Base-by-base conservation (phyloP, 2,888 invertebrate genomes). In the Anorthoa munda region DNA sequence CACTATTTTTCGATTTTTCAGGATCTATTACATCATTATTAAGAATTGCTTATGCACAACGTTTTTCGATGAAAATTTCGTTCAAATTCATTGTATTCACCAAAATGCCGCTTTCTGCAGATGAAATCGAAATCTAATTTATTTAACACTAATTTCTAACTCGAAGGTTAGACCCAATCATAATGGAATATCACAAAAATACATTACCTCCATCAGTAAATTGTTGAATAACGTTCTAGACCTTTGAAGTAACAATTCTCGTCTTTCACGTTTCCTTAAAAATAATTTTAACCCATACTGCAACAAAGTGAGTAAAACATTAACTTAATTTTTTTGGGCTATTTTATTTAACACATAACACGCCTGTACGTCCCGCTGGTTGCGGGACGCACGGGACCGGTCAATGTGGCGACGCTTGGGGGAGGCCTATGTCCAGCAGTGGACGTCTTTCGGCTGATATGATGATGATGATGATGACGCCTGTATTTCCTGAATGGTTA, bases 261-360 rank as follows among this genome's bases (percentile, higher is more conserved):
- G 92, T 64, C 95, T 90, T 66, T 96, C 95, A 15, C 96, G 93
- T 87, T 95, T 96, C 46, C 94, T 90, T 51, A 96, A 84, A 86
- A 96, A 96, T 63, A 94, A 53, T 87, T 93, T 95, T 72, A 95
- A 94, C 69, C 95, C 95, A 66, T 93, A 95, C 96, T 96, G 93
- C 50, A 73, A 76, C 23, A 68, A 59, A 70, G 50, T 46, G 23
- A 68, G 2, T 2, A 26, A 31, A 46, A 17, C 4, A 7, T 23
- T 31, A 17, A 50, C 15, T 73, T 45, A 0, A 7, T 0, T 7
- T 31, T 31, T 31, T 31, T 31, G 7, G 31, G 5, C 7, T 7
- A 7, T 31, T 7, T 31, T 31, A 31, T 31, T 31, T 31, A 31
- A 31, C 5, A 7, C 31, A 31, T 31, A 31, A 31, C 31, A 31